A percentile compares a stretch with the other conserved stretches of the same genome.
phyloP scores from a whole-genome alignment of 2,113 vertebrate species.

The Alethe diademata region DNA sequence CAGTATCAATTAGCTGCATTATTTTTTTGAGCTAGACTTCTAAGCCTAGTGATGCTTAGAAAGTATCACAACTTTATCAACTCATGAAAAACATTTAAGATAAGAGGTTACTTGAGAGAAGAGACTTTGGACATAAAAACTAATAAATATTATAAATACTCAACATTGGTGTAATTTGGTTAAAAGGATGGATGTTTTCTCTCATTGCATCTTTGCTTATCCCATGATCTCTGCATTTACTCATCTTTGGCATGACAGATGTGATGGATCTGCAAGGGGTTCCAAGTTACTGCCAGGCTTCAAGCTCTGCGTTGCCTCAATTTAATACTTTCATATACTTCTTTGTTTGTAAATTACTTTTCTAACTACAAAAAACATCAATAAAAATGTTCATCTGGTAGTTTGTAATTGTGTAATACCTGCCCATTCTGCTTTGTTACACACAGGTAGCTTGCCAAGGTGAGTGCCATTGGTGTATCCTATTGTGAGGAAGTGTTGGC shows the following conservation, averaged over 20 bases:
- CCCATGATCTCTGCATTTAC: background rate
- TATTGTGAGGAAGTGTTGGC: background rate
- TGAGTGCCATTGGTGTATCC: background rate
- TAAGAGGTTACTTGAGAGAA: background rate
- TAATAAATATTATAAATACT: background rate
- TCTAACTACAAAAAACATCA: background rate
- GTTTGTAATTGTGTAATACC: background rate
- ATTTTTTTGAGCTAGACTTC: background rate
- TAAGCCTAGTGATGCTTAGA: background rate
- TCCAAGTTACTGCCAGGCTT: background rate
- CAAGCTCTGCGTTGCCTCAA: background rate
- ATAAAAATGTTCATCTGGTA: background rate
- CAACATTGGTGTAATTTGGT: background rate
- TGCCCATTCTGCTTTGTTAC: background rate
- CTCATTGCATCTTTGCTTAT: background rate
- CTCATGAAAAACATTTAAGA: background rate
- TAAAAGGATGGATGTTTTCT: background rate
- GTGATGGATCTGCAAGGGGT: background rate
- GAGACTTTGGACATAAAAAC: background rate
- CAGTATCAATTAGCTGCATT: background rate
- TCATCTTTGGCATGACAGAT: background rate
- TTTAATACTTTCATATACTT: background rate
- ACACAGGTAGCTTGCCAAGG: background rate
- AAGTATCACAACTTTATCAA: background rate
- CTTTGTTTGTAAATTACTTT: background rate